Conservation (phyloP, 1,140 invertebrate genomes). For the Drosophila hydei region DNA sequence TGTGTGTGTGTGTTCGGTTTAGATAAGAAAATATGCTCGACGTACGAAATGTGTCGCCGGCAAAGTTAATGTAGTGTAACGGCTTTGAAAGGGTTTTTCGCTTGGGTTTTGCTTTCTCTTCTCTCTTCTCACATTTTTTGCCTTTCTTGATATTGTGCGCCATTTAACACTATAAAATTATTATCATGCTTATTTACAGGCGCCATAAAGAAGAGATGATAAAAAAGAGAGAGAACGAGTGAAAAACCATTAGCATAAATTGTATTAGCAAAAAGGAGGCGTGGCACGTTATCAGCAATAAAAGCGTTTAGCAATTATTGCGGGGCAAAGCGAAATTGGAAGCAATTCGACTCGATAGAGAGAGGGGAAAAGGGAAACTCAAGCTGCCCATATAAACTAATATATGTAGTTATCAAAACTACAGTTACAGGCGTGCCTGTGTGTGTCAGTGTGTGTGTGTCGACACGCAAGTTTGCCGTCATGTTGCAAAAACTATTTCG, state of each 20-base stretch:
- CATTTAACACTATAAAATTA: conserved; percentile 82
- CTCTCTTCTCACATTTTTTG: conserved; percentile 6
- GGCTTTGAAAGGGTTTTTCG: conserved; percentile 59
- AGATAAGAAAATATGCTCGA: conserved; percentile 78
- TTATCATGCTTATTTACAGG: conserved; percentile 69
- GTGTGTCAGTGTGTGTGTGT: conserved; percentile 26
- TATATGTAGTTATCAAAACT: conserved; percentile 73
- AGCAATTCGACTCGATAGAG: conserved; percentile 48
- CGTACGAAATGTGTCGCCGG: conserved; percentile 55
- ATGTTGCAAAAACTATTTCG: conserved; percentile 72
- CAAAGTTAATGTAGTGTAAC: conserved; percentile 78
- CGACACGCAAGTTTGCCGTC: conserved; percentile 67
- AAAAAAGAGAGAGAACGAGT: conserved; percentile 12
- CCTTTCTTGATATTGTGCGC: conserved; percentile 33
- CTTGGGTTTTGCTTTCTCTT: conserved; percentile 19
- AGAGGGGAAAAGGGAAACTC: not conserved
- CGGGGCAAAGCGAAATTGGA: not conserved
- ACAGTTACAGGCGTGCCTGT: conserved; percentile 38
- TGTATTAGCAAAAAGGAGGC: conserved; percentile 11
- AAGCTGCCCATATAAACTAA: conserved; percentile 46
- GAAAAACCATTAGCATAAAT: conserved; percentile 68
- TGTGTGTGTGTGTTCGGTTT: conserved; percentile 29
- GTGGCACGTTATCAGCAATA: conserved; percentile 53
- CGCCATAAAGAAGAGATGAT: conserved; percentile 37
- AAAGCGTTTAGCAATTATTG: conserved; percentile 77